Percentiles rank a stretch among this genome's conserved stretches.
These are phyloP conservation scores for Gila robusta DNA, from an alignment of 2,797 vertebrate species.

Conservation along the genomic window DNA sequence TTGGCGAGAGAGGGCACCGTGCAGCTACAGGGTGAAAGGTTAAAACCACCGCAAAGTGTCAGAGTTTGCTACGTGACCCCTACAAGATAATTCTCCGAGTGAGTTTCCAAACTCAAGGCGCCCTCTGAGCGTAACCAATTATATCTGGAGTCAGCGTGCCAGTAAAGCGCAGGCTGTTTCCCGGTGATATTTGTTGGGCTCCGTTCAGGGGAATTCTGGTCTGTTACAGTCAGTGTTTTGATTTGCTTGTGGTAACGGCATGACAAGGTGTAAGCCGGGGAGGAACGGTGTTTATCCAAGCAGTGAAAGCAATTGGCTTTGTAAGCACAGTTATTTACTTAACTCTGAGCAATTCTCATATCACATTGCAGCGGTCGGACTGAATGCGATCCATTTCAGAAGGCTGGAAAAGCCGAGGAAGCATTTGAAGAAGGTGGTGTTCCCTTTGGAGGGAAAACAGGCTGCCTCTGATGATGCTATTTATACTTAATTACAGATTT, in stretches of 20 bases:
- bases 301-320: conserved; percentile 58
- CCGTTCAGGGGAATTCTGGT: conserved; percentile 51
- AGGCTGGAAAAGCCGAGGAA: conserved; percentile 63
- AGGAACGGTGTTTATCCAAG: conserved; percentile 59
- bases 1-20: conserved; percentile 34
- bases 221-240: conserved; percentile 57
- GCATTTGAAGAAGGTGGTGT: conserved; percentile 53
- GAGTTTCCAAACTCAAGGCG: conserved; percentile 39
- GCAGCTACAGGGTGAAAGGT: conserved; percentile 64
- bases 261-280: conserved; percentile 60
- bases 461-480: conserved; percentile 54
- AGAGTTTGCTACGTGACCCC: conserved; percentile 48
- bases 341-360: conserved; percentile 54
- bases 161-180: conserved; percentile 42
- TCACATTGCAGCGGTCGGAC: conserved; percentile 52
- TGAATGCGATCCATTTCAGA: conserved; percentile 45
- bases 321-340: conserved; percentile 61
- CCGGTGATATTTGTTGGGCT: conserved; percentile 47
- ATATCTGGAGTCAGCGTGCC: conserved; percentile 12
- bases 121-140: conserved; percentile 18
- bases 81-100: conserved; percentile 56
- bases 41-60: conserved; percentile 62
- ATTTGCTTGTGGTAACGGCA: conserved; percentile 58
- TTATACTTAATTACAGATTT: conserved; percentile 65
- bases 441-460: conserved; percentile 49